Evolutionary conservation across 2,113 vertebrate species (phyloP), one percentile per base, ranked within the genome.

Genomic region (Podarcis muralis): DNA sequence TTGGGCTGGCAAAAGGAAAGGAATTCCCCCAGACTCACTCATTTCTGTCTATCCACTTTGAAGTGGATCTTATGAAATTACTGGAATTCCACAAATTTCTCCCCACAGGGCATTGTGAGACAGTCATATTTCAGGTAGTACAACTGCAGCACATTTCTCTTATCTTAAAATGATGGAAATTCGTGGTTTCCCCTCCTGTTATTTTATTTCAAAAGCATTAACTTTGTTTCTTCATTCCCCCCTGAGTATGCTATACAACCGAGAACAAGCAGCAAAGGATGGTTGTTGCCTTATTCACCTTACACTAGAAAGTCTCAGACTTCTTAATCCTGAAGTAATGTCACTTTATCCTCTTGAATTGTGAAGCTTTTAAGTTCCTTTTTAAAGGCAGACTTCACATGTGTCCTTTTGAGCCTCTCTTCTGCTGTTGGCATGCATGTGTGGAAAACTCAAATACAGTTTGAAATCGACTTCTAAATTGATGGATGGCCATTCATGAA

Each of bases 321-420:
- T 81, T 91, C 87, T 91, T 88, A 88, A 87, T 37, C 12, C 2
- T 88, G 11, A 40, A 6, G 4, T 86, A 92, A 68, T 1, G 30
- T 30, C 18, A 16, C 13, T 15, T 35, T 71, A 40, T 86, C 80
- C 88, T 48, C 16, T 43, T 87, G 9, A 4, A 86, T 23, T 72
- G 5, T 9, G 76, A 86, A 78, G 11, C 2, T 83, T 92, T 89
- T 23, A 1, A 74, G 27, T 68, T 72, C 30, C 16, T 84, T 89
- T 85, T 80, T 84, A 87, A 53, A 53, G 48, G 37, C 11, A 76
- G 57, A 43, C 20, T 69, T 83, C 62, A 68, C 76, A 66, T n/a
- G 5, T 48, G 65, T 69, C 22, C 20, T 72, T 79, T 53, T 53
- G 40, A 86, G 30, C 27, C 23, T 66, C 25, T 72, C 40, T 68